Conservation (phyloP, 1,140 invertebrate species). For the Brachionus paranguensis region DNA sequence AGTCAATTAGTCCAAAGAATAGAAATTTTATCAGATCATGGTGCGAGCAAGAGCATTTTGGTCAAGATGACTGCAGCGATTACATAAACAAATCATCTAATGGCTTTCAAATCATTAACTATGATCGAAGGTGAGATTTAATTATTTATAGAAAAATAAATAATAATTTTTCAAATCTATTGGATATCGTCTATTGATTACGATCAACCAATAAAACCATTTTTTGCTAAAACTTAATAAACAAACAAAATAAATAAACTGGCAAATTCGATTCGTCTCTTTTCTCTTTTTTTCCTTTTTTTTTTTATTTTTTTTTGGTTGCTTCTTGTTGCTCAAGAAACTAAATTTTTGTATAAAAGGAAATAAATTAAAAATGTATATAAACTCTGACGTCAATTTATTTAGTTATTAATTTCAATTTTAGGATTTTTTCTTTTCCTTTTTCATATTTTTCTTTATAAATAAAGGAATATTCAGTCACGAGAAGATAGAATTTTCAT, state of each 20-base stretch:
- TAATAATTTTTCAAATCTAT: background rate
- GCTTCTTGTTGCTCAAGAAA: background rate
- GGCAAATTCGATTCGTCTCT: background rate
- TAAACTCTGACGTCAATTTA: conserved; percentile 35
- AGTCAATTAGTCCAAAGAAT: conserved; percentile 24
- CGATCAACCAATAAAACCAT: background rate
- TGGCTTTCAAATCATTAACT: background rate
- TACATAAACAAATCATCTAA: conserved; percentile 1
- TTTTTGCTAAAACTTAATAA: background rate
- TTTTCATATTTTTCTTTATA: background rate
- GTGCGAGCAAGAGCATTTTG: conserved; percentile 2
- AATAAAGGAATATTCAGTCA: conserved; percentile 36
- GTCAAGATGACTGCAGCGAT: background rate
- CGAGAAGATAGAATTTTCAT: conserved; percentile 10
- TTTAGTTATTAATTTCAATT: conserved; percentile 36
- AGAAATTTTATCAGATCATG: conserved; percentile 13
- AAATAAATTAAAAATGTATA: background rate
- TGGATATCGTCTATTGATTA: background rate
- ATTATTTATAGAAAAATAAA: background rate
- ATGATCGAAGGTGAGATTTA: conserved; percentile 29
- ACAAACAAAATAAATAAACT: background rate
- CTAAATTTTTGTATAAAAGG: background rate
- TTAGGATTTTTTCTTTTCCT: background rate
- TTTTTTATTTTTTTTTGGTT: background rate
- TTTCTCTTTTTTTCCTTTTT: background rate